Evolutionary conservation across 2,113 vertebrate genomes (phyloP), one percentile per base, ranked within the genome.

Genomic region (Phasianus colchicus): DNA sequence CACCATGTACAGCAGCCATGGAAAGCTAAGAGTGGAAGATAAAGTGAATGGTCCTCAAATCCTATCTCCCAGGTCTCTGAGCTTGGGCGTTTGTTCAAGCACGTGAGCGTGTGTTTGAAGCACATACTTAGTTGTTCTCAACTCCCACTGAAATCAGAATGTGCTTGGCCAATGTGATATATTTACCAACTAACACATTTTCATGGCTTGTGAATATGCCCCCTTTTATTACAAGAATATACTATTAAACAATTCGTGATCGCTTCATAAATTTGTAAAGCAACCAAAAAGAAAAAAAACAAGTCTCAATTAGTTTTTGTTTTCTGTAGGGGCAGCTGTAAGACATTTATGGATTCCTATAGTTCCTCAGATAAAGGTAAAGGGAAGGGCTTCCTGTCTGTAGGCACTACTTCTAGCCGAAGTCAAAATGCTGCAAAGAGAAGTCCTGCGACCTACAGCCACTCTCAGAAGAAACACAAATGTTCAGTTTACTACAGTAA

Each of bases 391-490:
- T 99, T 98, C 94, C 98, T 99, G 24, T 98, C 99, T 1, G 93
- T 99, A 61, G 98, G 97, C 83, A 86, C 97, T 34, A 96, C 98
- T 14, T 97, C 98, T 6, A 96, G 97, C 90, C 98, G 99, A 96
- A 93, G 97, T 86, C 98, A 99, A 97, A 95, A 97, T 11, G 96
- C 99, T 1, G 96, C 99, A 7, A 99, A 99, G 98, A 99, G 98
- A 90, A 98, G 97, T 91, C 97, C 98, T 2, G 98, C 98, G 0
- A 97, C 96, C 38, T 97, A 97, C 2, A 92, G 98, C 58, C 99
- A 99, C 65, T 98, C 98, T 22, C 99, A 98, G 83, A 99, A 99
- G 97, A 99, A 99, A 96, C 99, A 99, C 93, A 99, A 99, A 91
- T 99, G 99, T 86, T 99, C 99, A 0, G 97, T 99, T 24, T 99